Evolutionary conservation across 2,888 invertebrate genomes (phyloP).

Genomic region (Marasmarcha lunaedactyla): DNA sequence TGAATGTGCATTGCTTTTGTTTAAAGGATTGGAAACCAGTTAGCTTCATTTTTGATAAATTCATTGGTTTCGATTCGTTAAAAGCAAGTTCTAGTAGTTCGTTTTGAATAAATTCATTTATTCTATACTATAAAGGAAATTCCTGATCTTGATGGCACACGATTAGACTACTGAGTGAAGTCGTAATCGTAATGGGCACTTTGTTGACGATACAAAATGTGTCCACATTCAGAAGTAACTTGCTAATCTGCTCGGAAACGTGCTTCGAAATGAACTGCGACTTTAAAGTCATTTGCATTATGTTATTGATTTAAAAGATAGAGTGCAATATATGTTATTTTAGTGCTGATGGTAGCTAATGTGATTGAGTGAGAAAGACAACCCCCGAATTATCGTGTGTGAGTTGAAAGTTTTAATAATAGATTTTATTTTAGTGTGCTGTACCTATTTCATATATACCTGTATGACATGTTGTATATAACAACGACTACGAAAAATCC

Average conservation of each 20-base stretch:
- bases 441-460: too few species aligned
- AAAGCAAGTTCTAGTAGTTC: too few species aligned
- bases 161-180: slow-evolving; percentile 16
- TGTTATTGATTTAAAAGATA: slow-evolving; percentile 36
- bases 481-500: too few species aligned
- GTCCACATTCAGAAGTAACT: slow-evolving; percentile 20
- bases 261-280: slow-evolving; percentile 16
- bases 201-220: slow-evolving; percentile 33
- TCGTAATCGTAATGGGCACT: slow-evolving; percentile 22
- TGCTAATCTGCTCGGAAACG: slow-evolving; percentile 5
- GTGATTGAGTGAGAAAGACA: slow-evolving; percentile 8
- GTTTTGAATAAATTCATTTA: too few species aligned
- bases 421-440: too few species aligned
- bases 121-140: too few species aligned
- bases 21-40: too few species aligned
- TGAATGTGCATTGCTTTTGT: background rate
- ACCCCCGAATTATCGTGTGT: background rate
- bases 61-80: too few species aligned
- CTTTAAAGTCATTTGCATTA: slow-evolving; percentile 29
- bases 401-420: background rate
- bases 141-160: too few species aligned
- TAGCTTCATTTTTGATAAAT: too few species aligned
- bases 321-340: slow-evolving; percentile 27
- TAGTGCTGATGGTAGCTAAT: slow-evolving; percentile 25
- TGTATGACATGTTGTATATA: too few species aligned